Evolutionary conservation across 2,113 vertebrate genomes (phyloP).

Genomic region (Aptenodytes patagonicus): DNA sequence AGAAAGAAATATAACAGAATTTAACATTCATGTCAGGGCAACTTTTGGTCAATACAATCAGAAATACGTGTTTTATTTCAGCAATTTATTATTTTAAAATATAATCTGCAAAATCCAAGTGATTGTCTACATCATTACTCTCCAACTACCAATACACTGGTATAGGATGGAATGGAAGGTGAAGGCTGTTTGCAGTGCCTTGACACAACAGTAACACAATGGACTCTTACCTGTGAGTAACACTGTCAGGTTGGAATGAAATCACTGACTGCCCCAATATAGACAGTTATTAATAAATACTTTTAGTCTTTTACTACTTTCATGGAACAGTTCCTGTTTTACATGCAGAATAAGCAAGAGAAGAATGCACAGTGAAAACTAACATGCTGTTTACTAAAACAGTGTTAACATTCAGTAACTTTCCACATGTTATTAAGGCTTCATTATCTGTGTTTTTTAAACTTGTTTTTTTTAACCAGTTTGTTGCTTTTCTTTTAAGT

Average conservation of each 20-base stretch:
- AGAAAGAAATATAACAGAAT: neutral
- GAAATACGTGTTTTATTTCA: neutral
- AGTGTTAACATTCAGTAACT: neutral
- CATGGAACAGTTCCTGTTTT: neutral
- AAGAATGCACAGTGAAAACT: neutral
- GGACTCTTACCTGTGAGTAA: neutral
- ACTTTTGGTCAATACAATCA: neutral
- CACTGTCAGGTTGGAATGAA: neutral
- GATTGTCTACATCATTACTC: neutral
- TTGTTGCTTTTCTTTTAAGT: neutral
- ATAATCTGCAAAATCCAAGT: neutral
- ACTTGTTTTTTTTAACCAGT: neutral
- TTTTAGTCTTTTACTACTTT: neutral
- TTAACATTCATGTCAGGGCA: neutral
- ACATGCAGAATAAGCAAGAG: neutral
- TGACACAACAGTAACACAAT: neutral
- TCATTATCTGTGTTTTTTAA: neutral
- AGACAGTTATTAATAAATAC: neutral
- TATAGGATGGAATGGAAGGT: neutral
- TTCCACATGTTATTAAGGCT: neutral
- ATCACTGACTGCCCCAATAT: neutral
- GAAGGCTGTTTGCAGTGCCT: neutral
- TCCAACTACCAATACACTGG: too few relatives aligned
- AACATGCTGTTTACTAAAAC: neutral
- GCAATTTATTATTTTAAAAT: neutral